These are phyloP conservation scores for Rhaphigaster nebulosa DNA, from an alignment of 2,888 invertebrate species.

Conservation along the genomic window DNA sequence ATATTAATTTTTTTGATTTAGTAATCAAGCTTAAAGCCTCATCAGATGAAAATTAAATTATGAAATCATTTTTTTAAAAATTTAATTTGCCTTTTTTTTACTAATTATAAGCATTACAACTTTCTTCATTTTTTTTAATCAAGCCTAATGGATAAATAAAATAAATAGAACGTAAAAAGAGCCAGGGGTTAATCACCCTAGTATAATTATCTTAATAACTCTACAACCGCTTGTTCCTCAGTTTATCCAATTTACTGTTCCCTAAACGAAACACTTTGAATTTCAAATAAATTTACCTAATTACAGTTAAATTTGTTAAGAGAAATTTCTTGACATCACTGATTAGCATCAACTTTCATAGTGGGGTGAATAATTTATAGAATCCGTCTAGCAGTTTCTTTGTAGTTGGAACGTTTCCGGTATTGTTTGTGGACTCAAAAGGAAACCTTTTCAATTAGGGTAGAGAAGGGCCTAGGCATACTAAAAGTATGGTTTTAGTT, in stretches of 20 bases:
- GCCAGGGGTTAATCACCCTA: not conserved
- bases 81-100: not conserved
- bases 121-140: not conserved
- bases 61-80: no score
- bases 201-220: constrained; percentile 22
- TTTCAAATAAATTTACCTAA: not conserved
- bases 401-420: not conserved
- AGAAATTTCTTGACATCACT: not conserved
- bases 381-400: not conserved
- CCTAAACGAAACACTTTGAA: constrained; percentile 4
- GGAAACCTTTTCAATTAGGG: no score
- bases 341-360: not conserved
- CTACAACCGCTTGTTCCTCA: not conserved
- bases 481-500: no score
- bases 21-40: not conserved
- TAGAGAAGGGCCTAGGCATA: no score
- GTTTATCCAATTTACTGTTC: not conserved
- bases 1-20: not conserved
- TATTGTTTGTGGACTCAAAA: not conserved
- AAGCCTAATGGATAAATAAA: not conserved
- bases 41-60: not conserved
- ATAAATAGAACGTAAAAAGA: not conserved
- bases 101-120: not conserved
- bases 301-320: not conserved
- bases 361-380: not conserved